Base-by-base conservation (phyloP, 1,140 invertebrate species). In the Batillaria attramentaria region DNA sequence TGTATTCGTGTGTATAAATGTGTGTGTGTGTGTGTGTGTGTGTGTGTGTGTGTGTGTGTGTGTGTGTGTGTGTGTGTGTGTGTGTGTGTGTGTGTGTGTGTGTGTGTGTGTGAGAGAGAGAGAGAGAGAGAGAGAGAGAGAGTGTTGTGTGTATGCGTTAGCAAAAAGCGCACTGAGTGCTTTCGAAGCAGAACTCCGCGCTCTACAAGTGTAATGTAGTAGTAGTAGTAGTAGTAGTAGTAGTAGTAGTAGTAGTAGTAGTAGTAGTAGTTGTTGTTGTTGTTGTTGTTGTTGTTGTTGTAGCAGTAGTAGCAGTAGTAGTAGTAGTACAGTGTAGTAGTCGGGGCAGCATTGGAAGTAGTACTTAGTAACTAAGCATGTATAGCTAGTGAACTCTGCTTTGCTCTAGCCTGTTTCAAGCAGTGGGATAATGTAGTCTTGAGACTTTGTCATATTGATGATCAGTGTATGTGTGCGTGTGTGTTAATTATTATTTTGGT, bases 41-140 rank as follows among this genome's bases (percentile, higher is more conserved):
- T 2, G 62, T 65, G 3, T 2, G 62, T 65, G 62, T 2, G 62
- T 65, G 62, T 2, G 62, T 65, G 62, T 2, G 62, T 65, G 62
- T 33, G 62, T 65, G 62, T 33, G 62, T 65, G 62, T 33, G 62
- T 65, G 62, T 65, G 62, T 65, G 62, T 33, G 62, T 65, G 62
- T 33, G 62, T 65, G 24, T 33, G 31, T 24, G 62, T 65, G 62
- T 33, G 60, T 33, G 16, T 33, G 28, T 33, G 28, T 8, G 28
- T 31, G 10, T 28, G 31, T 24, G 62, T 65, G 62, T 33, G 62
- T 65, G 62, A 24, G 62, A 13, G 62, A 33, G 24, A 2, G 62
- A 65, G 24, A 65, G 24, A 33, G 10, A 8, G 24, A 65, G 1
- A 65, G 24, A 24, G 62, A 24, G 1, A 65, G 62, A 24, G 62